A percentile compares a stretch with the other conserved stretches of the same genome.
These are phyloP conservation scores for Brachionus rotundiformis DNA, from an alignment of 1,140 invertebrate genomes.

Conservation along the genomic window DNA sequence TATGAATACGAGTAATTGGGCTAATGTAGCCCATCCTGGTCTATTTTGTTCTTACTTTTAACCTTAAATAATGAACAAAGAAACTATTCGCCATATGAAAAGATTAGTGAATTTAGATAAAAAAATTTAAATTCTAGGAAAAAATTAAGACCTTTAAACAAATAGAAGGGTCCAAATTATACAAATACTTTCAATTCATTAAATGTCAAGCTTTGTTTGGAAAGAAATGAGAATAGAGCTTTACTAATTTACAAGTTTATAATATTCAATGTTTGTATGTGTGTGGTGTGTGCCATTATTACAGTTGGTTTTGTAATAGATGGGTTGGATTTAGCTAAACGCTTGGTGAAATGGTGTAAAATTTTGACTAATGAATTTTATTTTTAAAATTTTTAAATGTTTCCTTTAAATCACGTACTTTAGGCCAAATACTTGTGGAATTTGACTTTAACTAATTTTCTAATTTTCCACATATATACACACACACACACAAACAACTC, in stretches of 20 bases:
- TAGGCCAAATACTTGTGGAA: not conserved
- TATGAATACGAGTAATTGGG: not conserved
- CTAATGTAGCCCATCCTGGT: not conserved
- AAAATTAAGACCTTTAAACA: conserved; percentile 13
- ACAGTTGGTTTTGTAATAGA: conserved; percentile 37
- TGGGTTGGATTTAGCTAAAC: not conserved
- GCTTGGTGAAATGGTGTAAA: conserved; percentile 5
- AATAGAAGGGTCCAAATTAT: conserved; percentile 12
- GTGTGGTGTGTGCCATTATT: conserved; percentile 32
- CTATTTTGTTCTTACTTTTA: conserved; percentile 8
- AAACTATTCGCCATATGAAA: conserved; percentile 3
- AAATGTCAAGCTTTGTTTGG: not conserved
- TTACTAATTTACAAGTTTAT: conserved; percentile 8
- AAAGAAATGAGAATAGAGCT: conserved; percentile 17
- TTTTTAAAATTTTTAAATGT: not conserved
- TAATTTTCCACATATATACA: not conserved
- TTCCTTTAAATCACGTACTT: not conserved
- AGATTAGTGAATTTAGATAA: conserved; percentile 15
- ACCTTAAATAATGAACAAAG: not conserved
- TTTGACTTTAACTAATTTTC: conserved; percentile 2
- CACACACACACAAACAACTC: not conserved
- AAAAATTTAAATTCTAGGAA: conserved; percentile 6
- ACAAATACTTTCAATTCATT: not conserved
- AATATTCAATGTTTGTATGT: conserved; percentile 7
- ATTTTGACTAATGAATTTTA: not conserved